These are phyloP conservation scores for Piprites chloris DNA, from an alignment of 2,113 vertebrate species.

Conservation along the genomic window DNA sequence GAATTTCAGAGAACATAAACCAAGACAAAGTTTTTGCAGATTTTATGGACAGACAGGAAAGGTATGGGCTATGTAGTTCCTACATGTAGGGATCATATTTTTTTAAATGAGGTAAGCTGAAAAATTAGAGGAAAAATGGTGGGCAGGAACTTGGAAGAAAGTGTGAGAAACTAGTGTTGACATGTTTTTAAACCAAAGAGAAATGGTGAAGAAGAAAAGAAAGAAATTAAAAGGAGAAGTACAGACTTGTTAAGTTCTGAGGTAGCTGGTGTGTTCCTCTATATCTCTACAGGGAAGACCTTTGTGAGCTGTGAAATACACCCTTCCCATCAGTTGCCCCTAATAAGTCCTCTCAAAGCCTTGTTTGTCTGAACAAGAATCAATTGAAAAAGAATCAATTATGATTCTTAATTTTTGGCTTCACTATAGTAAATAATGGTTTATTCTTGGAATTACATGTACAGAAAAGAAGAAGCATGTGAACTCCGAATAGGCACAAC, in stretches of 20 bases:
- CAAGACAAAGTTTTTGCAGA: neutral
- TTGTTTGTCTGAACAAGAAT: neutral
- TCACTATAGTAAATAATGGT: neutral
- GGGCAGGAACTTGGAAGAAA: neutral
- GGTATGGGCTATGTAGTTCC: neutral
- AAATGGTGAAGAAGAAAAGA: neutral
- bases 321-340: neutral
- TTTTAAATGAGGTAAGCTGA: neutral
- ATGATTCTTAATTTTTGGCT: neutral
- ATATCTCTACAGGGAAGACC: neutral
- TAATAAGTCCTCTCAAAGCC: neutral
- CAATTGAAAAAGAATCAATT: no score
- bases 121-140: neutral
- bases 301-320: neutral
- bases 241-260: neutral
- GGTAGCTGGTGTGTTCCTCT: neutral
- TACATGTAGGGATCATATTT: neutral
- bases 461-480: neutral
- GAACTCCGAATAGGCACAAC: neutral
- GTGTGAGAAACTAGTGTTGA: neutral
- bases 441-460: neutral
- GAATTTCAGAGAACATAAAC: neutral
- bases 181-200: neutral
- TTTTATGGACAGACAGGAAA: neutral
- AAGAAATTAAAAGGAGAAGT: neutral